Percentiles rank a stretch among this genome's conserved stretches.
These are phyloP conservation scores for Hyperopisus bebe DNA, from an alignment of 2,113 vertebrate genomes.

Conservation along the genomic window DNA sequence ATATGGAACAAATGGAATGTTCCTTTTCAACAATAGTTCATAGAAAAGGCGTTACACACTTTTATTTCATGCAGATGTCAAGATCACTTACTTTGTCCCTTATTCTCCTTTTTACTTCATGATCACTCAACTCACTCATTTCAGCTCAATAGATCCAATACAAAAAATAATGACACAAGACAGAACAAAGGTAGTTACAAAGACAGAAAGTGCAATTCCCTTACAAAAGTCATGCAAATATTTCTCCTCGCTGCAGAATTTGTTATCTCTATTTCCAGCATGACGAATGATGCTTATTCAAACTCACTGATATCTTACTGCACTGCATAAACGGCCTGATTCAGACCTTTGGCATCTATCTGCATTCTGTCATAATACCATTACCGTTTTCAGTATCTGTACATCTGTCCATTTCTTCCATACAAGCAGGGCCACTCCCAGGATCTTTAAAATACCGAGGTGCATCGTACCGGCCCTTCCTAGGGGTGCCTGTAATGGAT, in stretches of 20 bases:
- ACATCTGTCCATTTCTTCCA: background rate
- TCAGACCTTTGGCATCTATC: background rate
- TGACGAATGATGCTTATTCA: background rate
- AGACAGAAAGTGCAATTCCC: background rate
- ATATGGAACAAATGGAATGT: background rate
- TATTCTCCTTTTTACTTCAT: background rate
- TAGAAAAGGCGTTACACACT: background rate
- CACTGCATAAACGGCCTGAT: background rate
- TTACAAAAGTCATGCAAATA: background rate
- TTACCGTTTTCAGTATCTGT: background rate
- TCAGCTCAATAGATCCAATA: background rate
- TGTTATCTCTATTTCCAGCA: background rate
- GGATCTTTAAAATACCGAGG: too few relatives aligned
- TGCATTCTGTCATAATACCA: background rate
- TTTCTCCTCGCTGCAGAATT: background rate
- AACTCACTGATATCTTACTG: background rate
- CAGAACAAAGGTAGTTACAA: background rate
- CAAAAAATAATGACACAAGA: background rate
- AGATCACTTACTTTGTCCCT: background rate
- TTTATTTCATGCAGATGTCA: background rate
- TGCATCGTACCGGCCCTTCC: too few relatives aligned
- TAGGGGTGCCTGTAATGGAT: too few relatives aligned
- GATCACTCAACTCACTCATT: background rate
- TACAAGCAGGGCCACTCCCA: background rate
- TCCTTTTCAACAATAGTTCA: background rate